A percentile compares a stretch with the other conserved stretches of the same genome.
phyloP scores from a whole-genome alignment of 2,888 invertebrate species.

The Antheraea assamensis region DNA sequence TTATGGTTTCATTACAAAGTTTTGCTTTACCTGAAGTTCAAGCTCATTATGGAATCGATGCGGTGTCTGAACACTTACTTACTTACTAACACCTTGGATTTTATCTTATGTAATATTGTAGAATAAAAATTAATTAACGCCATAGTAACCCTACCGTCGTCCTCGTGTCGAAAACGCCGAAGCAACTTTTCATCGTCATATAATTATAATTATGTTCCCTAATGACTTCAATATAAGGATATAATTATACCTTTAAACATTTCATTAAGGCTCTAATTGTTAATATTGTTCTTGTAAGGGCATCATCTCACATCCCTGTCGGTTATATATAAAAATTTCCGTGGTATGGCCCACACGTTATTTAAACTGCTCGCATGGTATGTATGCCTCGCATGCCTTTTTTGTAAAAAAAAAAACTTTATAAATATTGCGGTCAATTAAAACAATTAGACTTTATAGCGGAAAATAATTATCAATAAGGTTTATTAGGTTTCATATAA shows the following conservation, averaged over 20 bases:
- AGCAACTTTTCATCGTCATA: conserved; percentile 15
- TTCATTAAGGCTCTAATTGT: conserved; percentile 56
- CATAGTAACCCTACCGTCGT: conserved; percentile 5
- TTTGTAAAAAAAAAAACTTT: not conserved
- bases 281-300: conserved; percentile 42
- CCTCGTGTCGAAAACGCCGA: conserved; percentile 21
- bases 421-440: not conserved
- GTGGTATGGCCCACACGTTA: not conserved
- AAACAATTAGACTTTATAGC: not conserved
- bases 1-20: not conserved
- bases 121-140: not conserved
- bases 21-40: not conserved
- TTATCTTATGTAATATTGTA: not conserved
- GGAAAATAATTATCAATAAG: not conserved
- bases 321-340: conserved; percentile 9
- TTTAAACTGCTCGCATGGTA: not conserved
- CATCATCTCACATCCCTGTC: conserved; percentile 28
- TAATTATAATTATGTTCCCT: conserved; percentile 43
- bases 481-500: not conserved
- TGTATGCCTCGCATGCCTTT: not conserved
- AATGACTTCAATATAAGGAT: conserved; percentile 52
- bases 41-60: not conserved
- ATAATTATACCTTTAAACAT: conserved; percentile 46
- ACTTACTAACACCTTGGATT: not conserved
- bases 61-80: not conserved